phyloP scores from a whole-genome alignment of 2,797 vertebrate species.

The Oreochromis grahami region DNA sequence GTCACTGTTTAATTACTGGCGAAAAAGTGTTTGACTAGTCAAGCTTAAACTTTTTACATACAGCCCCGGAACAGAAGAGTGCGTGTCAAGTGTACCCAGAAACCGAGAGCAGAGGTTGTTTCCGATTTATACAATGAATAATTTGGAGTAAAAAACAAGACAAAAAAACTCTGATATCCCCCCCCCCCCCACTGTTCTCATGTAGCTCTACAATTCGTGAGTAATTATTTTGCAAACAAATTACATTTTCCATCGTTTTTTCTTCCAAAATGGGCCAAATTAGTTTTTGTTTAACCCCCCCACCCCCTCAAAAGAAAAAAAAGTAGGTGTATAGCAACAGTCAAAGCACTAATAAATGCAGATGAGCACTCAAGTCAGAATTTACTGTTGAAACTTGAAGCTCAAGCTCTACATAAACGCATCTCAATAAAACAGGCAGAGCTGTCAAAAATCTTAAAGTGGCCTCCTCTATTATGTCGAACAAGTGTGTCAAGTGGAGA shows the following conservation, averaged over 20 bases:
- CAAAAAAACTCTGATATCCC: fast-evolving
- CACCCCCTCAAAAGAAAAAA: background rate
- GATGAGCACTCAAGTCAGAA: background rate
- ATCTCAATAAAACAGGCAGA: background rate
- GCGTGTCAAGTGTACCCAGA: background rate
- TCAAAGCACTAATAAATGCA: background rate
- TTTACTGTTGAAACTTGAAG: background rate
- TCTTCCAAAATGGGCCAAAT: background rate
- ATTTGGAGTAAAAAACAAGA: background rate
- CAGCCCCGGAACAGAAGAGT: background rate
- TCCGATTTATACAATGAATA: background rate
- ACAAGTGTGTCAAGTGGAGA: constrained; percentile 46
- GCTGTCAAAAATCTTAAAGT: constrained; percentile 4
- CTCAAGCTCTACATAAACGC: background rate
- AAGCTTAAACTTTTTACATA: background rate
- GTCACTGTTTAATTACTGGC: background rate
- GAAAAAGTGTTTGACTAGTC: background rate
- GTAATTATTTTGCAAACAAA: constrained; percentile 12
- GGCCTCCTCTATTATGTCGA: constrained; percentile 19
- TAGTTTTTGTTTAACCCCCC: background rate
- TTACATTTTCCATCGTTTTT: background rate
- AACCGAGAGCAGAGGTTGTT: constrained; percentile 10
- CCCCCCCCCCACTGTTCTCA: background rate
- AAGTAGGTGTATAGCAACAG: background rate
- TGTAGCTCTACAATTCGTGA: background rate